Conservation (phyloP, 2,797 vertebrate species). For the Liparis tanakae region DNA sequence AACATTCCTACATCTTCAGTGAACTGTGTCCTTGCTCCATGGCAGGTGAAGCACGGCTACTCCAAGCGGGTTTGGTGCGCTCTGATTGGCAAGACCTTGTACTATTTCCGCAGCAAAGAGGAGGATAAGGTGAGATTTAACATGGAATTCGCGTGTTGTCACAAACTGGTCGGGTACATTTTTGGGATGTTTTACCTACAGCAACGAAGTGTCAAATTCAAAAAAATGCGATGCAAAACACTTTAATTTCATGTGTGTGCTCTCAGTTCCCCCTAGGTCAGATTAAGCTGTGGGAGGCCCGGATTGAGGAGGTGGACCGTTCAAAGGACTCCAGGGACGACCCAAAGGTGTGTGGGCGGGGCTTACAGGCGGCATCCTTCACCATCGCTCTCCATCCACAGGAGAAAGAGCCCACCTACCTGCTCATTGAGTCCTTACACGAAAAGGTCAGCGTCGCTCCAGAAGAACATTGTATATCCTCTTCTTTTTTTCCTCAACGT, state of each 20-base stretch:
- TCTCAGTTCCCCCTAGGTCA: constrained; percentile 97
- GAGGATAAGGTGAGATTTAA: constrained; percentile 92
- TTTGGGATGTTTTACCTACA: not conserved
- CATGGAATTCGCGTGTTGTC: not conserved
- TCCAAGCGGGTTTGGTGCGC: constrained; percentile 97
- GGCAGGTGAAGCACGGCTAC: constrained; percentile 95
- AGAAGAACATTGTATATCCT: not conserved
- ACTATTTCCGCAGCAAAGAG: constrained; percentile 95
- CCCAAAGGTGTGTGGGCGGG: constrained; percentile 86
- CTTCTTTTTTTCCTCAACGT: not conserved
- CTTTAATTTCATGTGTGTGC: constrained; percentile 10
- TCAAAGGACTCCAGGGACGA: constrained; percentile 91
- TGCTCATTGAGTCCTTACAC: constrained; percentile 91
- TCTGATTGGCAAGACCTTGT: constrained; percentile 91
- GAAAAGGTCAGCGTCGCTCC: constrained; percentile 86
- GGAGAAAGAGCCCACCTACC: constrained; percentile 92
- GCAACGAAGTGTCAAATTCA: too few species aligned
- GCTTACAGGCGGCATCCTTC: constrained; percentile 86
- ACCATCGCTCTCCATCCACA: constrained; percentile 90
- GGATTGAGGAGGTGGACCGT: constrained; percentile 92
- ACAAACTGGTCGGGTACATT: not conserved
- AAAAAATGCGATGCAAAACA: not conserved
- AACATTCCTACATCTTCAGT: not conserved
- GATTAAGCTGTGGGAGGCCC: constrained; percentile 94
- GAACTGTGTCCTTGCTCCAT: not conserved